Base-by-base conservation (phyloP, 1,140 invertebrate genomes). In the Drosophila hydei region DNA sequence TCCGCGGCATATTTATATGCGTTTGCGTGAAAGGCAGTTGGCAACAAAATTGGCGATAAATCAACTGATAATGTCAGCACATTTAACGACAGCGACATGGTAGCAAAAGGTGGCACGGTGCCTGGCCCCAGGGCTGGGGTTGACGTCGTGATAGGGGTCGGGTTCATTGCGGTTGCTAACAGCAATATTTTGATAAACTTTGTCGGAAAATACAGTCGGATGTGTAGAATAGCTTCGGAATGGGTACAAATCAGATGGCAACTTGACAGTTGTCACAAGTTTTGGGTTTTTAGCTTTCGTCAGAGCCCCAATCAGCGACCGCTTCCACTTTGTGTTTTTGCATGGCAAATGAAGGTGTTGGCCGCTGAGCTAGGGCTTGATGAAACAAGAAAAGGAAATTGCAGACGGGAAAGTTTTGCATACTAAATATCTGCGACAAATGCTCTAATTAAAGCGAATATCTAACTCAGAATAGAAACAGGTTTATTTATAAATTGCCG, bases 21-120 rank as follows among this genome's bases (percentile, higher is more conserved):
- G 52, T 69, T 62, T 19, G 61, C 56, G 55, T 64, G 51, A 21
- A 61, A 58, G 30, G 48, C 70, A 68, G 74, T 77, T 69, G 72
- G 59, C 63, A 79, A 76, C 80, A 64, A 73, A 87, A 88, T 88
- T 87, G 83, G 68, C 83, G 55, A 88, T 88, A 88, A 88, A 88
- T 88, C 83, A 88, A 79, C 79, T 79, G 78, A 88, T 88, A 88
- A 88, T 88, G 78, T 88, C 83, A 50, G 51, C 74, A 65, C 83
- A 88, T 87, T 87, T 75, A 75, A 79, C 69, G 61, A 74, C 63
- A 51, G 27, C 38, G 23, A 23, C 33, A 16, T 38, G 64, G 47
- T 43, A 25, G 56, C 18, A 21, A 45, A 48, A 43, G 18, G 50
- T 50, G 45, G 30, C 5, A 18, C 21, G 18, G 27, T 16, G 23